Evolutionary conservation across 2,888 invertebrate species (phyloP), one percentile per base, ranked within the genome.

Genomic region (Lomographa bimaculata): DNA sequence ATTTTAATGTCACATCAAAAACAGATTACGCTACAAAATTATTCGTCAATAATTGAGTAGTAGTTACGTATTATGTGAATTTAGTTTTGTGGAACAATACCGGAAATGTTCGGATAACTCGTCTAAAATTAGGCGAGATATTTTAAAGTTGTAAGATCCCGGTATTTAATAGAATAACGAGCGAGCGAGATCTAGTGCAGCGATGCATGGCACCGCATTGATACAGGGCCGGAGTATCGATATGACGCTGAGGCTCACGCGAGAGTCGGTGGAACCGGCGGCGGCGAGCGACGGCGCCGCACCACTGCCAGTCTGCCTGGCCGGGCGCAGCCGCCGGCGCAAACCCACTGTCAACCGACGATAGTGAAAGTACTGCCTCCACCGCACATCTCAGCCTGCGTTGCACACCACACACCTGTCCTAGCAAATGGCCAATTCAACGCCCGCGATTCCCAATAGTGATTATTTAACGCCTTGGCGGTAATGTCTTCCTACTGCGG

Each of bases 351-450:
- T 64, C 74, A 68, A 64, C 70, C 71, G 57, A 46, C 71, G 82
- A 86, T 71, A 89, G 89, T 89, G 89, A 89, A 89, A 89, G 89
- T 85, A 76, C 74, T 71, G 71, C 69, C 70, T 75, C 68, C 71
- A 63, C 63, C 63, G 65, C 65, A 62, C 73, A 78, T 81, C 84
- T 80, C 75, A 50, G 55, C 54, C 46, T 46, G 54, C 48, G 51
- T 60, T 68, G 64, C 61, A 60, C 62, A 69, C 60, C 24, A 8
- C 71, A 69, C 73, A 79, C 82, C 81, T 79, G 78, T 65, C 64
- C 69, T 60, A 64, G 60, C 66, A 64, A 69, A 60, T 64, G 57
- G 60, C 61, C 53, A 54, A 69, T 60, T 60, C 66, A 57, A 63
- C 57, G 59, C 60, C 61, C 64, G 61, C 65, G 53, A 46, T 14